Evolutionary conservation across 2,113 vertebrate genomes (phyloP), one percentile per base, ranked within the genome.

Genomic region (Festucalex cinctus): DNA sequence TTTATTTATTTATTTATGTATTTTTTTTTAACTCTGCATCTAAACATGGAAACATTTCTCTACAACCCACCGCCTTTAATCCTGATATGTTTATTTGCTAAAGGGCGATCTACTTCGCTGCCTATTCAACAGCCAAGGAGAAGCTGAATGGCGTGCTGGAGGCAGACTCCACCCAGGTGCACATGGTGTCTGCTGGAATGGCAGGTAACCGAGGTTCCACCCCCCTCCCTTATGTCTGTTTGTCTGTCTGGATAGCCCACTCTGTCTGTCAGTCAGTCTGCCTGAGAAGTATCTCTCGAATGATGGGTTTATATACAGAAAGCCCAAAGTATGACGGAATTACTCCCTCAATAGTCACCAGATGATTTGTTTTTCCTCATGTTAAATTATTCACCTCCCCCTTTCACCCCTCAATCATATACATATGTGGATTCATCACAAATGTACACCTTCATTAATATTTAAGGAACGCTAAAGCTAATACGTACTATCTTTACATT

Each of bases 71-170:
- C 20, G 9, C 48, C 20, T n/a, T n/a, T n/a, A 49, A 22, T n/a
- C 7, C 20, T 49, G 7, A 49, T 22, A 7, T 26, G 19, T 39
- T 43, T 14, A 9, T 43, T 24, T 26, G 26, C 28, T n/a, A 68
- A 90, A 99, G 97, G 88, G 97, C 97, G 1, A 98, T 98, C 89
- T 98, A 99, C 83, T 98, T 99, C 91, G 97, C 95, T 70, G 96
- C 97, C 73, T 99, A 99, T 85, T 99, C 97, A 44, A 94, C 93
- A 81, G 93, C 95, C 82, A 99, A 99, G 84, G 97, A 98, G 88
- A 95, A 93, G 77, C 83, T 98, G 87, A 99, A 96, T 86, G 91
- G 51, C 66, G 80, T 98, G 79, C 93, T 98, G 78, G 93, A 93
- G 82, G 93, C 95, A 37, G 96, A 99, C 85, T 98, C 97, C 67